Evolutionary conservation across 2,888 invertebrate species (phyloP).

Genomic region (Sarcophaga subvicina): DNA sequence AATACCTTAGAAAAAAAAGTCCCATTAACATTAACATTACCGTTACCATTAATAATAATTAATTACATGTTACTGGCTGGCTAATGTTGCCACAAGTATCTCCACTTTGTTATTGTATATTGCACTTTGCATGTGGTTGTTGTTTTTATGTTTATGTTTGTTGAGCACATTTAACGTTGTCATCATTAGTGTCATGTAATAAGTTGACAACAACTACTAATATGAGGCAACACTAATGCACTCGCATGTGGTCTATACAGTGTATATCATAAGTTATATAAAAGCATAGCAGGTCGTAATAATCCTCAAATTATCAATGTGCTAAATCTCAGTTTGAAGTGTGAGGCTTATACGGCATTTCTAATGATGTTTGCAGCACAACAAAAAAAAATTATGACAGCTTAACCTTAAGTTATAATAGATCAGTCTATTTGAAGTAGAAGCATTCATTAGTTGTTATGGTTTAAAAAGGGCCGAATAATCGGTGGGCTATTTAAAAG

Average conservation of each 20-base stretch:
- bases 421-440: too few species aligned
- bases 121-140: not conserved
- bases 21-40: not conserved
- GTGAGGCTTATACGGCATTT: too few species aligned
- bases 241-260: conserved; percentile 1
- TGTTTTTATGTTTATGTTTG: conserved; percentile 10
- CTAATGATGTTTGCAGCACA: too few species aligned
- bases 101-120: not conserved
- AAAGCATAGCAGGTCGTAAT: too few species aligned
- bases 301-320: too few species aligned
- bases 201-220: not conserved
- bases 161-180: conserved; percentile 27
- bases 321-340: too few species aligned
- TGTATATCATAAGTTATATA: not conserved
- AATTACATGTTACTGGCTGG: conserved; percentile 47
- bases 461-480: too few species aligned
- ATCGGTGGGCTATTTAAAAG: too few species aligned
- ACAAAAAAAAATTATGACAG: too few species aligned
- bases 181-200: conserved; percentile 30
- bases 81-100: not conserved
- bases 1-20: conserved; percentile 5
- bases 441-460: too few species aligned
- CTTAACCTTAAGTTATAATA: too few species aligned
- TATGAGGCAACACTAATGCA: conserved; percentile 7
- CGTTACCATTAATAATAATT: conserved; percentile 50